A percentile compares a stretch with the other conserved stretches of the same genome.
phyloP scores from a whole-genome alignment of 2,113 vertebrate genomes.

The Osmerus eperlanus region DNA sequence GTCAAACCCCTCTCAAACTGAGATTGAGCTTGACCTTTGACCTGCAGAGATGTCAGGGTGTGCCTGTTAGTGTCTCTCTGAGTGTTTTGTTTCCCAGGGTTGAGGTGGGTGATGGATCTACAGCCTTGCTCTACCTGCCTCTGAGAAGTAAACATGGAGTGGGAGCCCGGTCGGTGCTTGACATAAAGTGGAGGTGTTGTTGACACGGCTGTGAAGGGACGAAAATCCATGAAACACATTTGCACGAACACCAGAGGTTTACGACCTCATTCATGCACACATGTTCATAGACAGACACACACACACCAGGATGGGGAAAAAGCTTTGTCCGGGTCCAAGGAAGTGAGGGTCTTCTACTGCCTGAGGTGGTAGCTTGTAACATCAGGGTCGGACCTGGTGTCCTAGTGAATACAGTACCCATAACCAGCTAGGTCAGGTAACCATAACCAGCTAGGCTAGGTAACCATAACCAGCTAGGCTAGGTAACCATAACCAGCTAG shows the following conservation, averaged over 20 bases:
- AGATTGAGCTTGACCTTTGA: neutral
- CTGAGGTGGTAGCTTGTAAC: neutral
- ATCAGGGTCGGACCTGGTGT: neutral
- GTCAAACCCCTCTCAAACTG: no score
- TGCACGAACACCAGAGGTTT: no score
- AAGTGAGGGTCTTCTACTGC: neutral
- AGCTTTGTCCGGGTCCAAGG: neutral
- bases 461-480: no score
- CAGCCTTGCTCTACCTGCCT: neutral
- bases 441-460: no score
- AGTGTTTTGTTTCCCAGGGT: neutral
- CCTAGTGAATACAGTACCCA: neutral
- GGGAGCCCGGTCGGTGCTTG: neutral
- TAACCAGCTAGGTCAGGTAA: neutral
- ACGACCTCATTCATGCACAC: no score
- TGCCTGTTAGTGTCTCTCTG: neutral
- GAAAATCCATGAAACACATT: neutral
- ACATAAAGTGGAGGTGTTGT: slow-evolving; percentile 15
- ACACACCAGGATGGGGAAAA: no score
- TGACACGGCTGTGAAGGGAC: slow-evolving; percentile 13
- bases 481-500: no score
- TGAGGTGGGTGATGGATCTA: neutral
- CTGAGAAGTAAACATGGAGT: slow-evolving; percentile 33
- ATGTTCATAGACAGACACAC: no score
- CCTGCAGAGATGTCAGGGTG: neutral